Conservation (phyloP, 2,888 invertebrate genomes). For the Agonum fuliginosum region DNA sequence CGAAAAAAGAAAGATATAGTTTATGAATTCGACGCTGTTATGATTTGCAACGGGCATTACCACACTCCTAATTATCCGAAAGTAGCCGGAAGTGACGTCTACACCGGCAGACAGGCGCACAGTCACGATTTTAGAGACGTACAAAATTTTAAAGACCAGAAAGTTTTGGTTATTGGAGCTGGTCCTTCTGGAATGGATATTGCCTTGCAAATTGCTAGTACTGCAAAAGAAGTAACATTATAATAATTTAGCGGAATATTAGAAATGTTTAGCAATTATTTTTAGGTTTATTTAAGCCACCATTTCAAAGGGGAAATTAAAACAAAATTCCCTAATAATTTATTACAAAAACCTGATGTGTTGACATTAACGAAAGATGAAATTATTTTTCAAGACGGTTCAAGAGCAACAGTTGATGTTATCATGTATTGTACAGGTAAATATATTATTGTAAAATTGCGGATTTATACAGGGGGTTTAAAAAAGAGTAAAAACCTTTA, state of each 20-base stretch:
- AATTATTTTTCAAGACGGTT: conserved; percentile 81
- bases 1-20: conserved; percentile 63
- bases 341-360: conserved; percentile 79
- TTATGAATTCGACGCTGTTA: conserved; percentile 70
- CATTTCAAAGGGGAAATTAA: conserved; percentile 76
- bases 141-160: conserved; percentile 67
- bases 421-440: conserved; percentile 88
- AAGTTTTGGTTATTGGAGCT: conserved; percentile 70
- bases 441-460: no score
- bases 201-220: conserved; percentile 60
- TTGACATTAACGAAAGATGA: conserved; percentile 73
- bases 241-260: not conserved
- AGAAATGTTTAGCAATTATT: not conserved
- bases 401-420: conserved; percentile 78
- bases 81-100: conserved; percentile 71
- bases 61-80: conserved; percentile 73
- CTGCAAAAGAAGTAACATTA: conserved; percentile 63
- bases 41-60: conserved; percentile 75
- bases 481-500: no score
- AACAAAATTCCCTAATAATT: conserved; percentile 77
- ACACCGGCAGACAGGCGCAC: conserved; percentile 69
- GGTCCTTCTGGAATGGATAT: conserved; percentile 70
- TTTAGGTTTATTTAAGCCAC: conserved; percentile 78
- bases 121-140: conserved; percentile 72
- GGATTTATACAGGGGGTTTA: no score